Percentiles rank a stretch among this genome's conserved stretches.
phyloP scores from a whole-genome alignment of 2,888 invertebrate genomes.

The Drosophila formosana region DNA sequence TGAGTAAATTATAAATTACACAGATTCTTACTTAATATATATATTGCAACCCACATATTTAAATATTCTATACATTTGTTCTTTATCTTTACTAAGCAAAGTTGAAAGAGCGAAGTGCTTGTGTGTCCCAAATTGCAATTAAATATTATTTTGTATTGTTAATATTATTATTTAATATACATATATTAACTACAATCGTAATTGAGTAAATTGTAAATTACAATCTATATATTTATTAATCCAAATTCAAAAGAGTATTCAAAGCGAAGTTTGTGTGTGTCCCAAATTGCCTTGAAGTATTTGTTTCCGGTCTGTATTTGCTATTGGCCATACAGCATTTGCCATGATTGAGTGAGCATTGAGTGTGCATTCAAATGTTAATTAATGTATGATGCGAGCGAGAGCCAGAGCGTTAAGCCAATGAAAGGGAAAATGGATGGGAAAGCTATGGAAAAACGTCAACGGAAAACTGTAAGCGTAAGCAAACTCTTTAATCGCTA shows the following conservation, averaged over 20 bases:
- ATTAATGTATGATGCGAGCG: conserved; percentile 51
- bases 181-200: too few relatives aligned
- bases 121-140: not conserved
- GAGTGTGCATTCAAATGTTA: conserved; percentile 53
- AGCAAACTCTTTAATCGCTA: conserved; percentile 1
- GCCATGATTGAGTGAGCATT: conserved; percentile 42
- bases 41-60: too few relatives aligned
- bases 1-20: too few relatives aligned
- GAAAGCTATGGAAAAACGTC: conserved; percentile 1
- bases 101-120: not conserved
- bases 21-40: too few relatives aligned
- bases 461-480: conserved; percentile 13
- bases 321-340: conserved; percentile 30
- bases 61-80: too few relatives aligned
- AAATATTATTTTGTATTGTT: too few relatives aligned
- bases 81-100: not conserved
- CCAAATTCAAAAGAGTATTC: conserved; percentile 7
- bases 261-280: not conserved
- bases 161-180: too few relatives aligned
- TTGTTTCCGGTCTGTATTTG: conserved; percentile 29
- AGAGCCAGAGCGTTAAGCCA: conserved; percentile 31
- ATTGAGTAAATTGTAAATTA: too few relatives aligned
- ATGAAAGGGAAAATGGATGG: conserved; percentile 19
- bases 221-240: too few relatives aligned
- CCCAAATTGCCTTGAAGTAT: not conserved